Evolutionary conservation across 2,113 vertebrate genomes (phyloP), one percentile per base, ranked within the genome.

Genomic region (Macaca nemestrina): DNA sequence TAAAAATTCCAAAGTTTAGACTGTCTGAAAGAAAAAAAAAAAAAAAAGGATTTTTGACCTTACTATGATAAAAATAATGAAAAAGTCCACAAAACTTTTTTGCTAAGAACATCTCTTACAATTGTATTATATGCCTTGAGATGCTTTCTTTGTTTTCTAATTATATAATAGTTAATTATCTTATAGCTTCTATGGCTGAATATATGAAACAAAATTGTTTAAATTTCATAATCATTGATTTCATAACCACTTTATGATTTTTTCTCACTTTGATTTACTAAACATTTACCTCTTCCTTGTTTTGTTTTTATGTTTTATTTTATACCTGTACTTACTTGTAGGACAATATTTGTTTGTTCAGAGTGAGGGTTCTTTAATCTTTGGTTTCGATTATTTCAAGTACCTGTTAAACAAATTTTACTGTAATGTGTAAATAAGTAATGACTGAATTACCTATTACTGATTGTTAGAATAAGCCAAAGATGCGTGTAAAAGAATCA

Each of bases 241-340:
- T 75, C 20, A 75, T 45, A 43, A 57, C 43, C 17, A 43, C 7
- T 57, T 20, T 52, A 25, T 10, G 48, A 38, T 32, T 45, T 79
- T 38, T 18, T 6, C 45, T 43, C 4, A 0, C 6, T 72, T 61
- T 75, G 8, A 30, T 64, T 93, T 55, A 43, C 83, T 43, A 87
- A 76, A 10, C 25, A 30, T 6, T 57, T 85, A 68, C 32, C 5
- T 59, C 16, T 70, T 14, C 18, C 5, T 82, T 59, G 23, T 67
- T 88, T 68, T n/a, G 4, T 80, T 50, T 88, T 90, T 72, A 35
- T 97, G n/a, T 67, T 91, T 94, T 64, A 64, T 81, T 43, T 64
- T 89, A 80, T 1, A 68, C 27, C 50, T 88, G 22, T 0, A 45
- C 14, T 84, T 88, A 55, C 17, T 38, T 59, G 48, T 85, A 94